These are phyloP conservation scores for Bambusicola thoracicus DNA, from an alignment of 2,113 vertebrate species.

Conservation along the genomic window DNA sequence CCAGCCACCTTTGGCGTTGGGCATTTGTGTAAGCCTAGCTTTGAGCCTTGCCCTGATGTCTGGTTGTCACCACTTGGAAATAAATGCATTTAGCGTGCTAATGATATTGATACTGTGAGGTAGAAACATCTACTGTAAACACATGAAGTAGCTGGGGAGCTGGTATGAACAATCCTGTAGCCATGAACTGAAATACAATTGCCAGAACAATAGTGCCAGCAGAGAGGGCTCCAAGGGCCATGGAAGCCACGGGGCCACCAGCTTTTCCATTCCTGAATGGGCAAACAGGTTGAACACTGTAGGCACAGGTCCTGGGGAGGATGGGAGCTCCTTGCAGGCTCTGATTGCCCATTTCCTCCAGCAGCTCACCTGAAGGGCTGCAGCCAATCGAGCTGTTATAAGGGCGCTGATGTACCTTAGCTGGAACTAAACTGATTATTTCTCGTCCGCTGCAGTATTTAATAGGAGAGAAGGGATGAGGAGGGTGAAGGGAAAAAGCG, in stretches of 20 bases:
- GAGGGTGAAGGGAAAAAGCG: slow-evolving; percentile 25
- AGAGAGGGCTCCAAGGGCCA: background rate
- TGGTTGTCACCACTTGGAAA: background rate
- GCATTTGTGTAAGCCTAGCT: background rate
- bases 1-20: background rate
- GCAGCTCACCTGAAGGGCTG: slow-evolving; percentile 72
- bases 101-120: background rate
- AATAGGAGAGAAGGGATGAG: slow-evolving; percentile 54
- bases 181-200: background rate
- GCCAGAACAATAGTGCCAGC: background rate
- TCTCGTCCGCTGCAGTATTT: slow-evolving; percentile 65
- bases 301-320: slow-evolving; percentile 2
- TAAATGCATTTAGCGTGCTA: background rate
- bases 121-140: background rate
- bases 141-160: background rate
- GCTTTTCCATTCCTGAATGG: background rate
- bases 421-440: slow-evolving; percentile 79
- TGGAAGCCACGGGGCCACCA: background rate
- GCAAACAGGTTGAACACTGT: background rate
- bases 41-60: accelerated
- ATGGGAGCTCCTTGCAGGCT: slow-evolving; percentile 1
- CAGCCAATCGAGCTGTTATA: slow-evolving; percentile 75
- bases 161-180: background rate
- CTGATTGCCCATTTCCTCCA: slow-evolving; percentile 66
- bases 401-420: slow-evolving; percentile 72